A percentile compares a stretch with the other conserved stretches of the same genome.
These are phyloP conservation scores for Phrynocephalus vlangalii DNA, from an alignment of 2,797 vertebrate species.

Conservation along the genomic window DNA sequence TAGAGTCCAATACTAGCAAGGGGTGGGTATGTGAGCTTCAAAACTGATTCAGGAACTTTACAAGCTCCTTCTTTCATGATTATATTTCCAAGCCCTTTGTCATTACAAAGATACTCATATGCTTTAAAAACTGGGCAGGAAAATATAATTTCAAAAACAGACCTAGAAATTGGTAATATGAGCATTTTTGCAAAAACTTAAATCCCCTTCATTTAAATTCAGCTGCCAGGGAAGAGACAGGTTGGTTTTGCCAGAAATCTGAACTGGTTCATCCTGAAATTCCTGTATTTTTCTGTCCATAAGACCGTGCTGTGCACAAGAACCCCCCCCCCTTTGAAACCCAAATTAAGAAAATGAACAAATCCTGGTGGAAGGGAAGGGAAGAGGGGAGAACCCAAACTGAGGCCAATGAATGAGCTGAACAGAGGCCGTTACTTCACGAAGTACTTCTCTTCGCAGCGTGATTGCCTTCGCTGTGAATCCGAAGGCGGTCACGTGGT, in stretches of 20 bases:
- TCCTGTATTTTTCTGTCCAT: neutral
- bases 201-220: neutral
- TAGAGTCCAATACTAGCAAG: neutral
- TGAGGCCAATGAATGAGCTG: too few relatives aligned
- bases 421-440: too few relatives aligned
- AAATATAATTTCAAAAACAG: neutral
- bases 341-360: too few relatives aligned
- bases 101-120: neutral
- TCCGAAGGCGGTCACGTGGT: too few relatives aligned
- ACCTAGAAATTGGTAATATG: neutral
- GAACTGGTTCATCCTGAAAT: neutral
- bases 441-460: too few relatives aligned
- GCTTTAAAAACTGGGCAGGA: neutral
- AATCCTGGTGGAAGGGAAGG: too few relatives aligned
- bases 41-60: neutral
- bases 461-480: too few relatives aligned
- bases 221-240: neutral
- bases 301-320: too few relatives aligned
- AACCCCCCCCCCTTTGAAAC: too few relatives aligned
- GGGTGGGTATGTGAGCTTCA: too few relatives aligned
- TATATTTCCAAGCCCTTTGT: neutral
- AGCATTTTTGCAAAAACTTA: neutral
- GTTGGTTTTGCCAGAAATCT: neutral
- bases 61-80: neutral
- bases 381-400: too few relatives aligned